Conservation (phyloP, 2,113 vertebrate genomes). For the Cinclus mexicanus region DNA sequence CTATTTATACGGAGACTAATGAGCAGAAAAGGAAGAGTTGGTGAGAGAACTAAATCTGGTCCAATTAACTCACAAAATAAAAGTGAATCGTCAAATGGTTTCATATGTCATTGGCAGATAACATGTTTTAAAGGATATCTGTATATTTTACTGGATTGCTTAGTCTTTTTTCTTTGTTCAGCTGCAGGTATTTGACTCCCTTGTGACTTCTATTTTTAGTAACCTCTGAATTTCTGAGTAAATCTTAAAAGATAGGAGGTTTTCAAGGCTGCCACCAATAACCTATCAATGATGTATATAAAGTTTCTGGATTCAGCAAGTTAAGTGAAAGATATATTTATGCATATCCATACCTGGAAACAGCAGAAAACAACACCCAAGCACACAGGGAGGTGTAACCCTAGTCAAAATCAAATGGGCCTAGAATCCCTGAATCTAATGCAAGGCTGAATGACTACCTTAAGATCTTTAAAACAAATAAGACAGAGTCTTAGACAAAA, state of each 20-base stretch:
- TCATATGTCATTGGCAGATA: background rate
- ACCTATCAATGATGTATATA: background rate
- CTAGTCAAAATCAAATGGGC: background rate
- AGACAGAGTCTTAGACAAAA: background rate
- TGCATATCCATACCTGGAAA: background rate
- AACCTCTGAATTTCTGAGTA: background rate
- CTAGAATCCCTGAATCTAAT: background rate
- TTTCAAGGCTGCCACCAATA: background rate
- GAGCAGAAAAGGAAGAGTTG: background rate
- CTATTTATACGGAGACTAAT: background rate
- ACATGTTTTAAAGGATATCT: background rate
- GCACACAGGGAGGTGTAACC: background rate
- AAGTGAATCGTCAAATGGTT: background rate
- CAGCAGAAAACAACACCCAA: background rate
- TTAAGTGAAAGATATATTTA: background rate
- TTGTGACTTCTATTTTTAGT: background rate
- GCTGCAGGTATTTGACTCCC: background rate
- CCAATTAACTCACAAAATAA: background rate
- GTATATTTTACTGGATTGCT: background rate
- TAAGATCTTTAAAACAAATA: background rate
- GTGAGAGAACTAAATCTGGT: background rate
- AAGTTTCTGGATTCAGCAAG: background rate
- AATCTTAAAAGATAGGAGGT: background rate
- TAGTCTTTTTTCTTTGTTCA: background rate
- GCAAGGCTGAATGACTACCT: fast-evolving